Percentiles rank a stretch among this genome's conserved stretches.
Evolutionary conservation across 92 coral and sea anemone genomes (phyloP).

Genomic region (Galaxea fascicularis): DNA sequence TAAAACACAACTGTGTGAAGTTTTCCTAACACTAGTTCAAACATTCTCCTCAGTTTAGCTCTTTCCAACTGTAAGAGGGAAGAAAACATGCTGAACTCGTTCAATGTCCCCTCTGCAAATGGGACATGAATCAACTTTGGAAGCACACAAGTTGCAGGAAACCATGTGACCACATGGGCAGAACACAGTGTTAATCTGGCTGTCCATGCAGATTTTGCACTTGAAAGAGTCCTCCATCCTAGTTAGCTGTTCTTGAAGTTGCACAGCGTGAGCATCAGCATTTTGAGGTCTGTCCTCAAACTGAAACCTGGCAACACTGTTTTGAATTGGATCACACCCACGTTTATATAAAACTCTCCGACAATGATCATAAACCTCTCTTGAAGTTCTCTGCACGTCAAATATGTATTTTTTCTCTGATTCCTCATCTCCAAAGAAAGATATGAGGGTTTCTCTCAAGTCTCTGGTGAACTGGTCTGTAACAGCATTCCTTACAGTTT

Average conservation of each 20-base stretch:
- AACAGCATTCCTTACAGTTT: slow-evolving; percentile 93
- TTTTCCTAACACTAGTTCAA: not conserved
- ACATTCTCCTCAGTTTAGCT: not conserved
- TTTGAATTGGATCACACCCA: slow-evolving; percentile 82
- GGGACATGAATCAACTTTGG: slow-evolving; percentile 81
- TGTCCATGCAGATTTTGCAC: slow-evolving; percentile 98
- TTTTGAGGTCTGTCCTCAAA: slow-evolving; percentile 30
- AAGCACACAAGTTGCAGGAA: slow-evolving; percentile 85
- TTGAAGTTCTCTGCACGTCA: slow-evolving; percentile 93
- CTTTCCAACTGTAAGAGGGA: slow-evolving; percentile 54
- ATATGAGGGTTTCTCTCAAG: slow-evolving; percentile 88
- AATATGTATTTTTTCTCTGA: slow-evolving; percentile 96
- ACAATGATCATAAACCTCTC: slow-evolving; percentile 93
- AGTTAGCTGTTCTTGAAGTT: slow-evolving; percentile 73
- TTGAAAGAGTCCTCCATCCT: slow-evolving; percentile 85
- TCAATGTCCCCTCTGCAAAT: slow-evolving; percentile 85
- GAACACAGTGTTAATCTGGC: slow-evolving; percentile 86
- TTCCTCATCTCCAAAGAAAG: slow-evolving; percentile 93
- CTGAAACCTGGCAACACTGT: slow-evolving; percentile 13
- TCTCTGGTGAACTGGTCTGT: slow-evolving; percentile 95
- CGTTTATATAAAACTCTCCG: slow-evolving; percentile 84
- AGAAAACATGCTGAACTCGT: slow-evolving; percentile 80
- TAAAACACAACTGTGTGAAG: slow-evolving; percentile 12
- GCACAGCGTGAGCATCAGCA: slow-evolving; percentile 42
- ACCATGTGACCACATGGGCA: slow-evolving; percentile 99